Base-by-base conservation (phyloP, 2,888 invertebrate species). In the Cristatella mucedo region DNA sequence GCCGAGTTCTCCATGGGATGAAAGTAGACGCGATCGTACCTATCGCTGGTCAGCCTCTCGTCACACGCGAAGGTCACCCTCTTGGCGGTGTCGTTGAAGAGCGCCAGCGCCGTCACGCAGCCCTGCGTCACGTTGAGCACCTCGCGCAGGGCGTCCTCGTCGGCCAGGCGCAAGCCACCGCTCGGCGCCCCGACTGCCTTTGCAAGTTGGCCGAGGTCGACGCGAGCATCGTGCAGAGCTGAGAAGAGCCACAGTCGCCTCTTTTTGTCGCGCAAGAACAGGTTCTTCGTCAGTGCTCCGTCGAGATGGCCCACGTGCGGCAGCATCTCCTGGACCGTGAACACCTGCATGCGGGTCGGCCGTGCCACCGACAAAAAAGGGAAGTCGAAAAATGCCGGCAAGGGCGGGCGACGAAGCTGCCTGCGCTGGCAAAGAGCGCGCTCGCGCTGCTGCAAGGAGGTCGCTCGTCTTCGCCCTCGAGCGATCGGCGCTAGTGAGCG, bases 251-350 rank as follows among this genome's bases (percentile, higher is more conserved):
- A 66, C 9, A 64, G 48, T 11, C 48, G 50, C 46, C 61, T 61
- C 52, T 61, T 61, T 47, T 63, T 66, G 52, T 65, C 64, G 41
- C 48, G 51, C 18, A 66, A 46, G 43, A 66, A 65, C 2, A 66
- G 53, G 46, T 66, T 66, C 46, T 66, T 66, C 21, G 55, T 53
- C 44, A 56, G 53, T 29, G 54, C 47, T 3, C 66, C 66, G 2
- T 53, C 49, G 21, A 57, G 32, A 29, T 54, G 46, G 6, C 33
- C 29, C 7, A 63, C 48, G 39, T 57, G 47, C 4, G 55, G 54
- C 44, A 63, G 47, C 38, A 64, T 57, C 33, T 53, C 54, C 36
- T 62, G 62, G 3, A 64, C 64, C n/a, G 64, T 66, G 42, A 59
- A 62, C 2, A 62, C 66, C 59, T 60, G 47, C 7, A 51, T n/a